Evolutionary conservation across 2,888 invertebrate species (phyloP), one percentile per base, ranked within the genome.

Genomic region (Electrophaes corylata): DNA sequence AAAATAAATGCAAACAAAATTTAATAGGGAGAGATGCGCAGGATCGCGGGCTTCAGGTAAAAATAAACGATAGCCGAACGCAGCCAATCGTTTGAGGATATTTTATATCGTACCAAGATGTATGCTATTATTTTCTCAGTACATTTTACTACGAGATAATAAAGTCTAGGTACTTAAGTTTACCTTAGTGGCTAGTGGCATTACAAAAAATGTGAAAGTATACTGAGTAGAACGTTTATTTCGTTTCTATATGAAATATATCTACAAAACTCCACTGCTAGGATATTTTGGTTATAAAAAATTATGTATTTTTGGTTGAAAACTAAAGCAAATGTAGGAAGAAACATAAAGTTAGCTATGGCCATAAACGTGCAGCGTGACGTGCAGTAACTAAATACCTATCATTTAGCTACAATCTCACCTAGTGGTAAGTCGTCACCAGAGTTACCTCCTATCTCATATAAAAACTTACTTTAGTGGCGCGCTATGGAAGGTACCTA

Each of bases 1-100:
- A 91, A 91, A 91, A 91, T 91, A 91, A 91, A 91, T 91, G 91
- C 91, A 91, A 91, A 91, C 91, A 91, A 91, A 91, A 91, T 91
- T 90, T 91, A 91, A 91, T 91, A 91, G 91, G 91, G 91, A 91
- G 90, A 91, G 91, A 89, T 90, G 91, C 91, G 85, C 91, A 80
- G 90, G 88, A 88, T 85, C 84, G 89, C 89, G 81, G 75, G 75
- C 86, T 86, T 86, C 86, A 85, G 82, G 87, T 88, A 89, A 89
- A 91, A 91, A 91, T 90, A 91, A 91, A 91, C 80, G 84, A 89
- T 80, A 79, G 76, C 74, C 77, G 79, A 78, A 81, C 83, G 76
- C 81, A 79, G 77, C 81, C 86, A 85, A 85, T 88, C 87, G 80
- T 79, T 78, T 80, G 75, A 80, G 83, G 82, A 86, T 82, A 83